These are phyloP conservation scores for Folsomia manolachei DNA, from an alignment of 2,888 invertebrate genomes.

Conservation along the genomic window DNA sequence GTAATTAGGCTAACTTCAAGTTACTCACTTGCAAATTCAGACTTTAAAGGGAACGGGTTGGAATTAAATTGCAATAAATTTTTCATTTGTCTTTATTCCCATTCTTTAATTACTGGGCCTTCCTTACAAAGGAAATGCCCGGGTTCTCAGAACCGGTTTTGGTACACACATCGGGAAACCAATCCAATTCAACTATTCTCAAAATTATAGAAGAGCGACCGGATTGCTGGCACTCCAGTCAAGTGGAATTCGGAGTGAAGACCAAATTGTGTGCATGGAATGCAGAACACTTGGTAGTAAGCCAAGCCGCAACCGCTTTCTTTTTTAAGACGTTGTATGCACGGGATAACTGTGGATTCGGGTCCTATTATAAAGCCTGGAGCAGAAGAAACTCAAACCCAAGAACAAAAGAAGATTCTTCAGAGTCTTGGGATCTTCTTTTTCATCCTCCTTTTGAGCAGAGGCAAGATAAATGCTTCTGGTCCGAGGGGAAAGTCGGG, in stretches of 20 bases:
- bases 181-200: no score
- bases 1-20: no score
- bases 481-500: not conserved
- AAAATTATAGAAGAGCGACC: no score
- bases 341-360: not conserved
- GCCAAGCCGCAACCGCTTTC: not conserved
- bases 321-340: no score
- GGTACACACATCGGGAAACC: no score
- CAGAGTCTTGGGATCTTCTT: not conserved
- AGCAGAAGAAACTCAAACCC: not conserved
- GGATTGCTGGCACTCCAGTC: not conserved
- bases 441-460: not conserved
- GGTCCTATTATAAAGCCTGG: not conserved
- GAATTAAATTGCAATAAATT: no score
- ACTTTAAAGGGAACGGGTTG: no score
- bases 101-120: no score
- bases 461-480: not conserved
- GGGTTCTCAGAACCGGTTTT: no score
- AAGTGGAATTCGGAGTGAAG: not conserved
- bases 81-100: no score
- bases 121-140: no score
- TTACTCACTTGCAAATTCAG: no score
- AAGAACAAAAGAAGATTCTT: not conserved
- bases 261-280: not conserved
- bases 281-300: conserved; percentile 3